Evolutionary conservation across 2,888 invertebrate genomes (phyloP).

Genomic region (Drosophila trichaetosa): DNA sequence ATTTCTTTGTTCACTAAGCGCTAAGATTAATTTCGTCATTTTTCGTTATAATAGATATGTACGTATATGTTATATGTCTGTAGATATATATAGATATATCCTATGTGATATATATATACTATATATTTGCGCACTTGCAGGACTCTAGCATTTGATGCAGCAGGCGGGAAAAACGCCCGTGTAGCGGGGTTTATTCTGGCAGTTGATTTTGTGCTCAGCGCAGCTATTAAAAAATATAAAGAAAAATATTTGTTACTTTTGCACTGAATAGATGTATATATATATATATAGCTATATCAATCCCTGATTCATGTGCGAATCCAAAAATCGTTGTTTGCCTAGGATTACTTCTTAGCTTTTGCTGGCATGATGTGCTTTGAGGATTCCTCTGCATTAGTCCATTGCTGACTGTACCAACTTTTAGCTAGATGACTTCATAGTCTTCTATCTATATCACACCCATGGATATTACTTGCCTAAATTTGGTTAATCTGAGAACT

Average conservation of each 20-base stretch:
- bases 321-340: neutral
- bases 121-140: neutral
- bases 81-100: neutral
- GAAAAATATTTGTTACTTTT: neutral
- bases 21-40: constrained; percentile 9
- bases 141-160: constrained; percentile 76
- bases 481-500: neutral
- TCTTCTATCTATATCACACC: neutral
- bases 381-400: neutral
- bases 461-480: neutral
- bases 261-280: neutral
- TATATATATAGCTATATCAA: too few species aligned
- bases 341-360: neutral
- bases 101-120: neutral
- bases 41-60: neutral
- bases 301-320: neutral
- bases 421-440: neutral
- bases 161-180: constrained; percentile 82
- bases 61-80: neutral
- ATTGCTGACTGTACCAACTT: neutral
- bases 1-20: neutral
- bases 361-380: neutral
- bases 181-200: constrained; percentile 77
- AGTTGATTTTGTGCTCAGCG: constrained; percentile 68
- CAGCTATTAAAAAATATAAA: constrained; percentile 55